Base-by-base conservation (phyloP, 2,797 vertebrate species). In the Sternarchorhynchus goeldii region DNA sequence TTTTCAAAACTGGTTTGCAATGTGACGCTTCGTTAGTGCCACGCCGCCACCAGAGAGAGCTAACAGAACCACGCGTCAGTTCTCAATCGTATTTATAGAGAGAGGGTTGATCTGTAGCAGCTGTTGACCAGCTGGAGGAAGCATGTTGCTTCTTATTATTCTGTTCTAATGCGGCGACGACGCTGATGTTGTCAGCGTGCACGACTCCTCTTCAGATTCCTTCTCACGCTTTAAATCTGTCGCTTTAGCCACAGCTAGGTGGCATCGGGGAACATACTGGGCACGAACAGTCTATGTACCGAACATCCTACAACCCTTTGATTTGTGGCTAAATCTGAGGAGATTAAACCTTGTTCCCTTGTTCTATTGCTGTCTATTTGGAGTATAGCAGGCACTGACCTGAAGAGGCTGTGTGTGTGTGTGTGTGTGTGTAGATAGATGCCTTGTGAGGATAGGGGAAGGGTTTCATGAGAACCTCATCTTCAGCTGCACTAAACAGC, bases 31-130 rank as follows among this genome's bases (percentile, higher is more conserved):
- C 63, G 31, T 64, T 56, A 71, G 63, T 16, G 8, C 21, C 34
- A 56, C 36, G 16, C 64, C 1, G 57, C 45, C 5, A 31, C n/a
- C 18, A 65, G 41, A n/a, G 68, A 65, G 72, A 58, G 18, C 5
- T 45, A n/a, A 78, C 39, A 31, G 59, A 12, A 14, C 32, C 5
- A 10, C 31, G 39, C 20, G 50, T 41, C 59, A 41, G 4, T 2
- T 18, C 63, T 73, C 14, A 6, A 16, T n/a, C 59, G 45, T 25
- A 56, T 64, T 16, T 66, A 62, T 17, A 41, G 41, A 14, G 36
- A 59, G n/a, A 53, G 41, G 31, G 57, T 41, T 72, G 60, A 79
- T 82, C 55, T 67, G 53, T 12, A 59, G 34, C 69, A 77, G 75
- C 78, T 80, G 69, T n/a, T 68, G 63, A n/a, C 32, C 41, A 21